Evolutionary conservation across 2,797 vertebrate species (phyloP), one percentile per base, ranked within the genome.

Genomic region (Premnoplex brunnescens): DNA sequence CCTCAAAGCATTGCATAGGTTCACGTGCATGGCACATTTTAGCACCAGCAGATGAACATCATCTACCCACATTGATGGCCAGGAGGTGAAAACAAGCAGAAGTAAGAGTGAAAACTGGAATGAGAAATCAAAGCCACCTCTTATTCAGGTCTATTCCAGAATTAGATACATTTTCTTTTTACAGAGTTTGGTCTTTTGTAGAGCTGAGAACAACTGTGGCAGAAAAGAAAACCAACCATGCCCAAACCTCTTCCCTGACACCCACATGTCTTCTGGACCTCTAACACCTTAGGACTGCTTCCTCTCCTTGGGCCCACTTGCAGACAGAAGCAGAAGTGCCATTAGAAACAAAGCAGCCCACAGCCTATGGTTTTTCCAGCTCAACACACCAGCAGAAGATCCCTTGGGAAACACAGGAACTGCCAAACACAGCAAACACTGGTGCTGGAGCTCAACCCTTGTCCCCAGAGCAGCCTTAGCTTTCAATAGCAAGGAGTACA

Each of bases 11-110:
- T 4, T 9, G 10, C 12, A 19, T 1, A 11, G 16, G 20, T 19
- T 34, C 36, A n/a, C 36, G 41, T 41, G 26, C 1, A 1, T 14
- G 9, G 21, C 23, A 44, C 30, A n/a, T 39, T 21, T 39, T 3
- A 28, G 15, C 43, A 41, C n/a, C 6, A 7, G 23, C 17, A 66
- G 36, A 19, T 30, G 36, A 68, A n/a, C 23, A 34, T 28, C 52
- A 54, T 39, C 43, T 62, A 32, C 6, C 7, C 28, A 9, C 1
- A 1, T 1, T 2, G 1, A 14, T 7, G 12, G 32, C 23, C 14
- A 12, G 9, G 5, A 51, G 7, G 10, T 14, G 5, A 30, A 43
- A 36, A 1, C 18, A 54, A 37, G 46, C 16, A 84, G 69, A 63
- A 80, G 15, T 7, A n/a, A 60, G 20, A 51, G 12, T 0, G 10